These are phyloP conservation scores for Helogale parvula DNA, from an alignment of 2,113 vertebrate genomes.

Conservation along the genomic window DNA sequence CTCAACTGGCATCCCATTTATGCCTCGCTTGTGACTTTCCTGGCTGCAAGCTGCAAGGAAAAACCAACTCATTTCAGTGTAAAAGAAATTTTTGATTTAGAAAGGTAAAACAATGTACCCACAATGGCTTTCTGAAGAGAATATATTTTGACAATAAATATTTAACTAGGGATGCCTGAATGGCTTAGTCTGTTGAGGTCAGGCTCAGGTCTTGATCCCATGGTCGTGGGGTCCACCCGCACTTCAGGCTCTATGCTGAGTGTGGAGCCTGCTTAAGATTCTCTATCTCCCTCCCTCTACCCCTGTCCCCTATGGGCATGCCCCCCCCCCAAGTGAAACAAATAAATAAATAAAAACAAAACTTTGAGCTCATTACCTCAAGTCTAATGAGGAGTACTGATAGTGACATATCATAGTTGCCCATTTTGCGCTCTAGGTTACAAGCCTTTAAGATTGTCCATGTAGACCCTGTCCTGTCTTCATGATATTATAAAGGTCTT, in stretches of 20 bases:
- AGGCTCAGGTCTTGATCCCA: no score
- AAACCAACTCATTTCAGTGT: neutral
- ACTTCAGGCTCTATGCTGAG: no score
- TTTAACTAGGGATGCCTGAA: neutral
- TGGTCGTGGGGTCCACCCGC: no score
- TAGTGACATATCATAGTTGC: rapidly evolving
- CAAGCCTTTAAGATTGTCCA: neutral
- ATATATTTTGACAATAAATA: neutral
- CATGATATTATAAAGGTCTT: neutral
- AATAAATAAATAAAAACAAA: no score
- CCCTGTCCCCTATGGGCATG: no score
- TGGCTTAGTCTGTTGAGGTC: no score
- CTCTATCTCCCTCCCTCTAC: no score
- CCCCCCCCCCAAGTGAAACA: no score
- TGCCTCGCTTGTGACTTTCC: neutral
- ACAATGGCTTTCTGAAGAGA: neutral
- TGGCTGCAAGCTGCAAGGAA: neutral
- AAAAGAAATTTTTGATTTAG: neutral
- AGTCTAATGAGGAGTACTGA: neutral
- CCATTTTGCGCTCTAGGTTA: neutral
- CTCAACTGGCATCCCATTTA: neutral
- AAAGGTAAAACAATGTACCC: neutral
- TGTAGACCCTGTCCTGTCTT: neutral
- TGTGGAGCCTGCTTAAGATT: no score
- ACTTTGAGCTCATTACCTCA: neutral